A percentile compares a stretch with the other conserved stretches of the same genome.
Evolutionary conservation across 2,113 vertebrate genomes (phyloP).

Genomic region (Oostethus manadensis): DNA sequence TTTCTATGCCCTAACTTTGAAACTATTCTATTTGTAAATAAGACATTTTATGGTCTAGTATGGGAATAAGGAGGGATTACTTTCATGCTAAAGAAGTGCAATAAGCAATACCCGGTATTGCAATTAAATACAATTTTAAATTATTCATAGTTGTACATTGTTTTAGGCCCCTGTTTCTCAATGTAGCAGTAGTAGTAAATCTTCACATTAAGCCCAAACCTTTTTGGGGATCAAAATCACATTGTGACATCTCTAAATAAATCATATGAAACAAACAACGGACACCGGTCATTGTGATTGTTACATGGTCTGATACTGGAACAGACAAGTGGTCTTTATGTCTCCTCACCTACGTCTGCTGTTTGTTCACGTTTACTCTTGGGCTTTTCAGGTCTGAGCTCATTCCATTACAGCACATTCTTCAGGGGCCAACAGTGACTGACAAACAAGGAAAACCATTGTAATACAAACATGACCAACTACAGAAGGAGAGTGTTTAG

Average conservation of each 20-base stretch:
- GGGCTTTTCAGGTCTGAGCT: conserved; percentile 48
- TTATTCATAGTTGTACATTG: too few species aligned
- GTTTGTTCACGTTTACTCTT: conserved; percentile 38
- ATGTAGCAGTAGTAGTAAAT: too few species aligned
- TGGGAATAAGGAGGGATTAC: too few species aligned
- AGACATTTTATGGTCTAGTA: too few species aligned
- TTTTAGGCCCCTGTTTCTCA: neutral
- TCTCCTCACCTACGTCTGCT: conserved; percentile 47
- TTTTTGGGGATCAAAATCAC: conserved; percentile 33
- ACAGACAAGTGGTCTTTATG: conserved; percentile 68
- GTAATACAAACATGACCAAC: conserved; percentile 62
- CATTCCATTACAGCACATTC: conserved; percentile 55
- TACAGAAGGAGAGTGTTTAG: conserved; percentile 76
- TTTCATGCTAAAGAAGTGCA: too few species aligned
- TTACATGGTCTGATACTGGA: conserved; percentile 51
- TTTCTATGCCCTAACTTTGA: too few species aligned
- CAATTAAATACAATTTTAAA: too few species aligned
- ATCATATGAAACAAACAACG: conserved; percentile 45
- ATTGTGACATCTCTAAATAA: conserved; percentile 44
- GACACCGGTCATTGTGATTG: conserved; percentile 40
- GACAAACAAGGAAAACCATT: conserved; percentile 42
- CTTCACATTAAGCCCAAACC: conserved; percentile 1
- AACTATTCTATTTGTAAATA: too few species aligned
- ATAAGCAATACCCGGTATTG: too few species aligned
- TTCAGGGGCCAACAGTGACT: conserved; percentile 35